Evolutionary conservation across 2,888 invertebrate genomes (phyloP), one percentile per base, ranked within the genome.

Genomic region (Byasa hedistus): DNA sequence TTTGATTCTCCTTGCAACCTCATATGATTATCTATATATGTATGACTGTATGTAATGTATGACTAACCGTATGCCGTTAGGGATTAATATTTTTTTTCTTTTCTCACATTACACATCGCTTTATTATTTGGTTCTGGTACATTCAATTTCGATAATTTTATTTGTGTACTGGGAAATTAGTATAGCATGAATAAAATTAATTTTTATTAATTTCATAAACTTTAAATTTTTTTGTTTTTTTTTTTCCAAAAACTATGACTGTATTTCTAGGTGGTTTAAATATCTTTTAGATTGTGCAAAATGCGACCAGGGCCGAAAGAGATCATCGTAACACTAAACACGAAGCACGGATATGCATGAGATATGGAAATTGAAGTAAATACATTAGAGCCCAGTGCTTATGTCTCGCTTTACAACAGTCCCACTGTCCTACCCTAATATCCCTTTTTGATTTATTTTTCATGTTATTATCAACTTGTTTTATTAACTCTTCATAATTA

Each of bases 221-320:
- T 48, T 48, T 19, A 5, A 48, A 39, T 39, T 71, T 71, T 72
- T 72, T 71, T 63, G 65, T 52, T 72, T 66, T 69, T 69, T 72
- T 65, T 72, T 72, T 70, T 75, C 82, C 81, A 79, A 85, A 83
- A 82, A 82, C 84, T 61, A 79, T 79, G 76, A 66, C 64, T 70
- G 79, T 80, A 71, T 80, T 86, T 89, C 81, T 89, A 89, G 88
- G 89, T 86, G 67, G 39, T 36, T n/a, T n/a, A 48, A 76, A 79
- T 76, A 76, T 75, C 73, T 75, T 59, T 22, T 51, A 52, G 27
- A 44, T 75, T 76, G 82, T 75, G 82, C 80, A 88, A 89, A 89
- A 89, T 87, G 87, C 79, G 78, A 91, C 90, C 91, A 91, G 91
- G 91, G 91, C 90, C 90, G 91, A 91, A 91, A 91, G 91, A 91